These are phyloP conservation scores for Luperina nickerlii DNA, from an alignment of 2,888 invertebrate genomes.

Conservation along the genomic window DNA sequence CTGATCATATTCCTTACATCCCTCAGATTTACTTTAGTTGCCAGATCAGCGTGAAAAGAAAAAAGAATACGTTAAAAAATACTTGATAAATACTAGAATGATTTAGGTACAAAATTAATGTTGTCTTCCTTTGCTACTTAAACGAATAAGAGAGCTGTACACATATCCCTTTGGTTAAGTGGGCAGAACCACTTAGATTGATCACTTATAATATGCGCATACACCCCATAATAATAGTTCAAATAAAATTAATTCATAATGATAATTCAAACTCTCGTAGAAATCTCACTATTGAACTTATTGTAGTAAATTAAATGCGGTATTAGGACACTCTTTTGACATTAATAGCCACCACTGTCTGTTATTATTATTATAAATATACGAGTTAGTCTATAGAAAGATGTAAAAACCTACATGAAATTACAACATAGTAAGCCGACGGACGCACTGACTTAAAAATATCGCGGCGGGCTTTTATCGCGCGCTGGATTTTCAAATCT, in stretches of 20 bases:
- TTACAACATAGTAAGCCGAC: neutral
- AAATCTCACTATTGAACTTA: neutral
- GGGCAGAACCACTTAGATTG: neutral
- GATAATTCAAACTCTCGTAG: conserved; percentile 10
- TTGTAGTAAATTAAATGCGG: conserved; percentile 45
- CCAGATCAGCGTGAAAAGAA: conserved; percentile 49
- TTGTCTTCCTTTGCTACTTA: conserved; percentile 3
- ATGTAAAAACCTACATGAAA: neutral
- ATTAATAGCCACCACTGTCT: conserved; percentile 1
- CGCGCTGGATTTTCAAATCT: too few relatives aligned
- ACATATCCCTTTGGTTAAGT: neutral
- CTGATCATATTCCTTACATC: conserved; percentile 27
- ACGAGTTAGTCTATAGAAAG: neutral
- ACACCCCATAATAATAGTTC: neutral
- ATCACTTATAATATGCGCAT: conserved; percentile 3
- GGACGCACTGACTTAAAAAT: neutral
- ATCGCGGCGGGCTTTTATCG: too few relatives aligned
- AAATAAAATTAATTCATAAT: conserved; percentile 34
- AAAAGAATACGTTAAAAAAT: conserved; percentile 25
- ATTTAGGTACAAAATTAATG: conserved; percentile 2
- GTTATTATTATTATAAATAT: neutral
- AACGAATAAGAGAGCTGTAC: conserved; percentile 10
- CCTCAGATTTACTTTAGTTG: conserved; percentile 34
- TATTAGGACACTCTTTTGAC: conserved; percentile 33
- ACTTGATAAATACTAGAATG: conserved; percentile 14